Base-by-base conservation (phyloP, 2,797 vertebrate species). In the Pelodytes ibericus region DNA sequence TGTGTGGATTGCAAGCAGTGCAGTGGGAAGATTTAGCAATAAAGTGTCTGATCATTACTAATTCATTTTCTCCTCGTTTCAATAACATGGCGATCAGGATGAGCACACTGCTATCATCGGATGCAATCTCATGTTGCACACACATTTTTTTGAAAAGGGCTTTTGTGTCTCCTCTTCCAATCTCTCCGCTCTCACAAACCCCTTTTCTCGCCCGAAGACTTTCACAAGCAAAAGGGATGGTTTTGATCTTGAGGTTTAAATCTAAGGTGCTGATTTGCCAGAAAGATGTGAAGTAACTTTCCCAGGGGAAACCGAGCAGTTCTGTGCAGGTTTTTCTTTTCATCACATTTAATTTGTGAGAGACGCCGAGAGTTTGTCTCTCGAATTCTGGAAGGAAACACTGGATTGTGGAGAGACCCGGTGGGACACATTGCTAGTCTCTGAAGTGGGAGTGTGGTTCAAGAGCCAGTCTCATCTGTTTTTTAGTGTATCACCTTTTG, bases 91-190 rank as follows among this genome's bases (percentile, higher is more conserved):
- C 41, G 76, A 79, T 73, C 39, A 67, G 77, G 77, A 73, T 69
- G 71, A 69, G 71, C 77, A 79, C 47, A 63, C 64, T 44, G 64
- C 64, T 73, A 73, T 79, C 77, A 73, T 70, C 57, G 64, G 77
- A 79, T 69, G 64, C 77, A 79, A 79, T 79, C 77, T 79, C 26
- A 27, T 74, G 77, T 79, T 74, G 77, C 77, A 79, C 77, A 79
- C 64, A 69, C 71, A 73, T 68, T 63, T 79, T 73, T 69, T 79
- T 79, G 77, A 79, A 76, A 74, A 74, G 71, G 71, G 77, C 71
- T 73, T 74, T 74, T 79, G 77, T 69, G 64, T 63, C 64, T 79
- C 65, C 64, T 56, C 44, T 73, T 72, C 67, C 71, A 73, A 73
- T 79, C 58, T 69, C n/a, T 79, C 31, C n/a, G 16, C 65, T 62